Evolutionary conservation across 2,888 invertebrate genomes (phyloP), one percentile per base, ranked within the genome.

Genomic region (Pammene fasciana): DNA sequence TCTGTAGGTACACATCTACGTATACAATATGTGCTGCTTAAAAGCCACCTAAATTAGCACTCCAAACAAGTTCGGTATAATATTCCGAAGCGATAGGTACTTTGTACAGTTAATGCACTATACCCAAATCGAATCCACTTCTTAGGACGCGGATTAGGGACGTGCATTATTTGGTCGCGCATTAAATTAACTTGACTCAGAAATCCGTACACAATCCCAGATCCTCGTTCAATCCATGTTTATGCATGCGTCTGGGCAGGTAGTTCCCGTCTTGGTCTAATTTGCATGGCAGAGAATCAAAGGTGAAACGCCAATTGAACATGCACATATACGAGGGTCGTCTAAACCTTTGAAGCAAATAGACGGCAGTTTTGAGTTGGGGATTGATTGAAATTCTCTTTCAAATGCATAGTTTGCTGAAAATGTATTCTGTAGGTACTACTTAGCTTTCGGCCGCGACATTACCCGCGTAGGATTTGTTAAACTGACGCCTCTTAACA

Each of bases 271-370:
- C 56, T 50, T 50, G 38, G 26, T 14, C 43, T 45, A 68, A 68
- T 68, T 56, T 68, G 64, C 62, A 64, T 64, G 36, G 60, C 60
- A 18, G 9, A 64, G 57, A 68, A 64, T 68, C 68, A 68, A 68
- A 68, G 68, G 62, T 57, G 50, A 16, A 34, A 48, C 14, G 48
- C 48, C 62, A 64, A 68, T 68, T 50, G 56, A 57, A 64, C 36
- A 16, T 54, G 43, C 43, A 54, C 41, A 36, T 55, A 36, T 16
- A 54, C 9, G 14, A 26, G 5, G 16, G 56, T 14, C 45, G 59
- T 38, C 59, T 67, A 45, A 16, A 13, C 43, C 48, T 61, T 62
- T 62, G 67, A 50, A 41, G 54, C 18, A 54, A 14, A 48, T 41
- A 11, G n/a, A 26, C 36, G 38, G 11, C 0, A 11, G 36, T 38